Base-by-base conservation (phyloP, 2,113 vertebrate species). In the Eonycteris spelaea region DNA sequence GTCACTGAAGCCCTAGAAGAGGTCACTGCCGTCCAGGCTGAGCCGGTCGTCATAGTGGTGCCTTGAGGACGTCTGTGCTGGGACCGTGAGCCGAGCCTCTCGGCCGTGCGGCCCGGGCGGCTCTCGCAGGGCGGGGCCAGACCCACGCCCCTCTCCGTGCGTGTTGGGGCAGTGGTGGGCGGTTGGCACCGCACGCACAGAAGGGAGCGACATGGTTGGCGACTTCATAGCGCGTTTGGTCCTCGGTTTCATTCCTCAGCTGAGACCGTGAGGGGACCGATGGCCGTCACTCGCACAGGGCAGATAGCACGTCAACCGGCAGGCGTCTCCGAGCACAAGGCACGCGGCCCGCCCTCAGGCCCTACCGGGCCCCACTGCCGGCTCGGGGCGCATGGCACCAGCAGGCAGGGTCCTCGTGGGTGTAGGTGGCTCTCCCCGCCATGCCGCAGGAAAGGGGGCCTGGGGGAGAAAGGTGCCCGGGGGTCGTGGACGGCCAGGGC, bases 101-200 rank as follows among this genome's bases (percentile, higher is more conserved):
- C 5, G 8, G 18, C 8, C 6, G 0, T 0, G 26, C 5, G 38
- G n/a, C 18, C 1, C 9, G 28, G 43, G n/a, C n/a, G n/a, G n/a
- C n/a, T n/a, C n/a, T 5, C 7, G 43, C 43, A 45, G 43, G 43
- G 43, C 43, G 43, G 43, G 43, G 43, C 7, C 43, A 45, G 43
- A 45, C 43, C 43, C 43, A 10, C 8, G 43, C 43, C 45, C 45
- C 45, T 43, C 43, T 8, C 43, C 43, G 8, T 8, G 43, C 65
- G 63, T 63, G 38, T 51, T 19, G 70, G 19, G 78, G 45, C 61
- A 13, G 0, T 35, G 9, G 43, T 59, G 53, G 87, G 12, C 55
- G 83, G 14, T 68, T 82, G 35, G 51, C 7, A 3, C 91, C 79
- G 11, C 91, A 77, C 55, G 2, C 73, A 26, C 67, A 24, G 1